Base-by-base conservation (phyloP, 2,797 vertebrate species). In the Limosa lapponica region DNA sequence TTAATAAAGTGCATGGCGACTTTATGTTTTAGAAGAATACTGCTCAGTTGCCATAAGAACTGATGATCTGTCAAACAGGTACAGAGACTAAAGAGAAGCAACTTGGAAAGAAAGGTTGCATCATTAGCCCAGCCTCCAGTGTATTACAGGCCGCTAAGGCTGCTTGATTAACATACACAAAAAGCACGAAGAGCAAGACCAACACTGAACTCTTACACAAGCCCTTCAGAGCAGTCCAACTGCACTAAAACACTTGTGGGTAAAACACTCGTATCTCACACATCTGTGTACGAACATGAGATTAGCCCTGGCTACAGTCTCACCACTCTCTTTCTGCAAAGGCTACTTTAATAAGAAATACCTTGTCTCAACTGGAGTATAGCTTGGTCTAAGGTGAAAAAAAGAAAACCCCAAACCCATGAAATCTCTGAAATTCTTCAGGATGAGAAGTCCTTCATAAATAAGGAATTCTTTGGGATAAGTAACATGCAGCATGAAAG, bases 21-120 rank as follows among this genome's bases (percentile, higher is more conserved):
- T 58, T 48, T 19, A 0, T 15, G 41, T 65, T 89, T 48, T 55
- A 46, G 58, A 55, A 52, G 2, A 72, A 78, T 27, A 77, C 11
- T 51, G 36, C 32, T 69, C 1, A 0, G 4, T 36, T 84, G 51
- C 46, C n/a, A 41, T 39, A 57, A 70, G 16, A 65, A 55, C 0
- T 48, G 27, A 81, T 34, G 32, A 13, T 84, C 37, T 77, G 15
- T 22, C 37, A 64, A 48, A 22, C 14, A 52, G 22, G 24, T 57
- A 49, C 4, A 79, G 12, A 83, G 7, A 86, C 19, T 27, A 37
- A 67, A 74, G 37, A 48, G 75, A 36, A 82, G 27, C 17, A 51
- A 34, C 12, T 25, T 59, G 25, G 44, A 44, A 83, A 55, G 27
- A 54, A 8, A 71, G 82, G 37, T 2, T 49, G 16, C 18, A 49